phyloP scores from a whole-genome alignment of 2,797 vertebrate species.

The Alfaro cultratus region DNA sequence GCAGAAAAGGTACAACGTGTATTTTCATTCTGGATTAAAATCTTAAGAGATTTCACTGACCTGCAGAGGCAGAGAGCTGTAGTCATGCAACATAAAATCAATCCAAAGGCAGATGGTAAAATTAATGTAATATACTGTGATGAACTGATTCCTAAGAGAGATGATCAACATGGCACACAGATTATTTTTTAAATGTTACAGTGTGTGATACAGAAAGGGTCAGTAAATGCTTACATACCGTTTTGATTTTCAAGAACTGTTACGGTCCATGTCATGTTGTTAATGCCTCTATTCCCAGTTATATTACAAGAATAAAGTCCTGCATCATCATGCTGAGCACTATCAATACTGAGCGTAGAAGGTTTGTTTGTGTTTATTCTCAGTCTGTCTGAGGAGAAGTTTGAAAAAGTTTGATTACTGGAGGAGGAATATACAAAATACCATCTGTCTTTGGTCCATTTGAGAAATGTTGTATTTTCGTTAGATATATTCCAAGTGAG shows the following conservation, averaged over 20 bases:
- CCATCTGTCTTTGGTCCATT: conserved; percentile 7
- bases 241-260: conserved; percentile 5
- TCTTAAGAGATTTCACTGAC: no score
- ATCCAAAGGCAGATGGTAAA: conserved; percentile 6
- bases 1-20: no score
- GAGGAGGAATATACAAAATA: fast-evolving
- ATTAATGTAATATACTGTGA: fast-evolving
- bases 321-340: conserved; percentile 39
- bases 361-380: neutral
- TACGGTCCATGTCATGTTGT: conserved; percentile 29
- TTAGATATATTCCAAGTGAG: conserved; percentile 32
- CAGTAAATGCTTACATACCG: conserved; percentile 29
- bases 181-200: neutral
- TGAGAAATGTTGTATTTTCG: fast-evolving
- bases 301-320: conserved; percentile 26
- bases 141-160: neutral
- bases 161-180: neutral
- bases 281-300: fast-evolving
- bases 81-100: neutral
- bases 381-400: conserved; percentile 29
- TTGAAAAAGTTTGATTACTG: neutral
- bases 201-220: neutral
- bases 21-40: no score
- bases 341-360: conserved; percentile 14
- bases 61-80: conserved; percentile 6